These are phyloP conservation scores for Spinus olivaceus DNA, from an alignment of 2,797 vertebrate species.

Conservation along the genomic window DNA sequence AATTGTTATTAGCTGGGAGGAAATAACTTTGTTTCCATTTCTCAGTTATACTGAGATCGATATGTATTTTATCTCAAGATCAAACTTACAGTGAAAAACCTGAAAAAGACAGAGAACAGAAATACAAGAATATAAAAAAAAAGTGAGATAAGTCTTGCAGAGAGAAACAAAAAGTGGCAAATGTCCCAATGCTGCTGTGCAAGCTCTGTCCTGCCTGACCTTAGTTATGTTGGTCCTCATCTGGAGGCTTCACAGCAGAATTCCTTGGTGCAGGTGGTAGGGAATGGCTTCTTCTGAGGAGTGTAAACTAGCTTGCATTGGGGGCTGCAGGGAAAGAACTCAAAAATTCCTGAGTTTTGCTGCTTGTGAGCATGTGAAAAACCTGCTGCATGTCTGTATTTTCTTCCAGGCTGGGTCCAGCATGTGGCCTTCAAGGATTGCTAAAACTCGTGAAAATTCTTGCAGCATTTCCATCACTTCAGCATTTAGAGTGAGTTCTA, in stretches of 20 bases:
- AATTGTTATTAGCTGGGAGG: neutral
- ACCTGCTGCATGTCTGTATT: neutral
- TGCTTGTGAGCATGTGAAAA: neutral
- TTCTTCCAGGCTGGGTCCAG: slow-evolving; percentile 81
- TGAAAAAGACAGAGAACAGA: neutral
- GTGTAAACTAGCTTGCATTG: neutral
- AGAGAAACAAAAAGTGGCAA: neutral
- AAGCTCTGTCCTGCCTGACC: neutral
- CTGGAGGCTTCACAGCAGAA: neutral
- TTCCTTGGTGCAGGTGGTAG: neutral
- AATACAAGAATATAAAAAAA: neutral
- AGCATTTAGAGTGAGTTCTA: slow-evolving; percentile 87
- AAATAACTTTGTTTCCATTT: neutral
- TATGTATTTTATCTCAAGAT: neutral
- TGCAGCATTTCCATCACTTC: slow-evolving; percentile 82
- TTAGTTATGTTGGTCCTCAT: neutral
- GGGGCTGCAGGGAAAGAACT: neutral
- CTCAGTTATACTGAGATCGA: neutral
- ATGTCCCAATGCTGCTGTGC: neutral
- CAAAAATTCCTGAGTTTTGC: neutral
- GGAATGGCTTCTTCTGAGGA: neutral
- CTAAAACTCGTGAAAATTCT: slow-evolving; percentile 81
- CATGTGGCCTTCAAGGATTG: slow-evolving; percentile 78
- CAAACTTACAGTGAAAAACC: neutral
- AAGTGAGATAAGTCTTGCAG: neutral